Conservation (phyloP, 2,113 vertebrate species). For the Ciconia maguari region DNA sequence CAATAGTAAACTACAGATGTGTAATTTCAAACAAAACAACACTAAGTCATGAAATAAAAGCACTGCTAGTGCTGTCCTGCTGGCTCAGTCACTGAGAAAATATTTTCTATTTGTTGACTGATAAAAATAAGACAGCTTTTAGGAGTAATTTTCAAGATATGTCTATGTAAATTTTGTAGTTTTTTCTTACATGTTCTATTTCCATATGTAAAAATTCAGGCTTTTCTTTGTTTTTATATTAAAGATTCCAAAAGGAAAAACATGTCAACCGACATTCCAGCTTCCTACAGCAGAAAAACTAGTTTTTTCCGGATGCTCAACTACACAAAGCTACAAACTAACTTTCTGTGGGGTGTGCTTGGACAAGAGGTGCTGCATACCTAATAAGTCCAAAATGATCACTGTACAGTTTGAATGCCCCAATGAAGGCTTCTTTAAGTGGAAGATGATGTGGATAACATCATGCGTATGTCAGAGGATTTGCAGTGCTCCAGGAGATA, state of each 20-base stretch:
- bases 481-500: slow-evolving; percentile 83
- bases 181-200: not conserved
- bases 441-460: slow-evolving; percentile 96
- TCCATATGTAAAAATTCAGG: not conserved
- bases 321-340: slow-evolving; percentile 82
- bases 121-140: not conserved
- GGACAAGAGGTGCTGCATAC: slow-evolving; percentile 89
- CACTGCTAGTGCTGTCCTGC: not conserved
- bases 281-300: slow-evolving; percentile 84
- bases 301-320: slow-evolving; percentile 87
- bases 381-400: slow-evolving; percentile 86
- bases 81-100: not conserved
- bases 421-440: slow-evolving; percentile 78
- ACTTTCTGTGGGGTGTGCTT: slow-evolving; percentile 89
- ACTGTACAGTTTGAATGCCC: slow-evolving; percentile 87
- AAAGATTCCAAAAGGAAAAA: slow-evolving; percentile 88
- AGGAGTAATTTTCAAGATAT: not conserved
- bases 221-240: slow-evolving; percentile 30
- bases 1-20: not conserved
- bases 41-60: not conserved
- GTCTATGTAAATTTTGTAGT: not conserved
- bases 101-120: not conserved
- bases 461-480: slow-evolving; percentile 91
- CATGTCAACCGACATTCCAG: slow-evolving; percentile 87
- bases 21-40: not conserved